A percentile compares a stretch with the other conserved stretches of the same genome.
These are phyloP conservation scores for Cynocephalus volans DNA, from an alignment of 2,113 vertebrate species.

Conservation along the genomic window DNA sequence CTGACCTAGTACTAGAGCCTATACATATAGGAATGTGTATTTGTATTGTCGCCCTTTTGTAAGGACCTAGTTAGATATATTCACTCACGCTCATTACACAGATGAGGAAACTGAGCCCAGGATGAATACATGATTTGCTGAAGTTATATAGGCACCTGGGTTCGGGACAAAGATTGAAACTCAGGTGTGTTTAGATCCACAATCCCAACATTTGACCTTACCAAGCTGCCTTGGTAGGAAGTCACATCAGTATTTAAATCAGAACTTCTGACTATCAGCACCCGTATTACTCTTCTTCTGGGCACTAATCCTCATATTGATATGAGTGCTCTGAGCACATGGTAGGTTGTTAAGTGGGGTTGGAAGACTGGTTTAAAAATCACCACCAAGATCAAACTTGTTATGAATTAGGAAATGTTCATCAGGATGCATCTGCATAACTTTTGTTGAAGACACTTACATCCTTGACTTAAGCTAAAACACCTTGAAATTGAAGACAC, in stretches of 20 bases:
- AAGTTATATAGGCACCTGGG: not conserved
- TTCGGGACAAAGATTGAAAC: not conserved
- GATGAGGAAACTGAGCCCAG: not conserved
- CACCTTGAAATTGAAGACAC: not conserved
- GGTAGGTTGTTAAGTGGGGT: not conserved
- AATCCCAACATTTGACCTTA: not conserved
- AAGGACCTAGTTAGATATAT: not conserved
- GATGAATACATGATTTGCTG: not conserved
- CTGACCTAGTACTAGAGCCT: not conserved
- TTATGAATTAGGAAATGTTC: not conserved
- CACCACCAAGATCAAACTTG: not conserved
- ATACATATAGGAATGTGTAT: no score
- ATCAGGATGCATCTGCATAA: not conserved
- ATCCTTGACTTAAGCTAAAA: constrained; percentile 39
- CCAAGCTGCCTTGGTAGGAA: not conserved
- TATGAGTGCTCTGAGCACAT: not conserved
- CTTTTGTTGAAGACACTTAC: not conserved
- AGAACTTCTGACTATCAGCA: not conserved
- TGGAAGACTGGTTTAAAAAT: constrained; percentile 24
- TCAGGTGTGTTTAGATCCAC: not conserved
- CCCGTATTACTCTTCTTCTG: not conserved
- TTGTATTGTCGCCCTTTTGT: not conserved
- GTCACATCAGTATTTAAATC: not conserved
- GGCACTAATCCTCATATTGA: no score
- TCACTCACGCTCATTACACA: not conserved